Conservation (phyloP, 2,888 invertebrate genomes). For the Melangyna quadrimaculata region DNA sequence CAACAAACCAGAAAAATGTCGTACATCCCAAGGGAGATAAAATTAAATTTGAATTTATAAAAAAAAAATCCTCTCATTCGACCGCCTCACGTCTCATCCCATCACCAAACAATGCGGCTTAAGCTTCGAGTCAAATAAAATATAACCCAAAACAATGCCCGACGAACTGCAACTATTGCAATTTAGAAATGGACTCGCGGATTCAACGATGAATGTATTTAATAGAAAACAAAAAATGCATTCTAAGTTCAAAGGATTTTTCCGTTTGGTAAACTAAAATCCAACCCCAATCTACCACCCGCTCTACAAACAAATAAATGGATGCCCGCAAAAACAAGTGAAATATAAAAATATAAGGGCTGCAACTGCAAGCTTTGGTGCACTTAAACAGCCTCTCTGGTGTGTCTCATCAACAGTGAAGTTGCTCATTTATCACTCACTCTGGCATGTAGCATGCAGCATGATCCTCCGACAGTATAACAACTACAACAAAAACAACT, state of each 20-base stretch:
- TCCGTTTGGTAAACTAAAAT: conserved; percentile 29
- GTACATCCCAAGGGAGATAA: conserved; percentile 25
- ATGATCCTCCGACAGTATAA: background rate
- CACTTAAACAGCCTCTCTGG: conserved; percentile 50
- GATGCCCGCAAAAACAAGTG: background rate
- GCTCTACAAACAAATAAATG: background rate
- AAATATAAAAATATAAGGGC: conserved; percentile 4
- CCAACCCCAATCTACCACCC: background rate
- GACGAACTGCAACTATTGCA: conserved; percentile 54
- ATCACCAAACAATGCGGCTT: background rate
- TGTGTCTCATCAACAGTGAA: conserved; percentile 62
- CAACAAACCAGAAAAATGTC: background rate
- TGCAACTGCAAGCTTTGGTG: conserved; percentile 23
- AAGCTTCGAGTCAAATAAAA: conserved; percentile 51
- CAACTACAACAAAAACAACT: background rate
- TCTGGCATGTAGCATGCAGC: conserved; percentile 30
- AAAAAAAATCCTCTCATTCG: background rate
- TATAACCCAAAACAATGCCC: conserved; percentile 46
- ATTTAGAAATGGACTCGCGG: conserved; percentile 47
- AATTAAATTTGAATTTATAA: conserved; percentile 61
- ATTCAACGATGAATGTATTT: conserved; percentile 1
- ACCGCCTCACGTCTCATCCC: background rate
- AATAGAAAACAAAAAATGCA: background rate
- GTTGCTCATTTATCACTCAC: conserved; percentile 69
- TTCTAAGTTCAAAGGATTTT: conserved; percentile 17